These are phyloP conservation scores for Neoniphon sammara DNA, from an alignment of 2,797 vertebrate species.

Conservation along the genomic window DNA sequence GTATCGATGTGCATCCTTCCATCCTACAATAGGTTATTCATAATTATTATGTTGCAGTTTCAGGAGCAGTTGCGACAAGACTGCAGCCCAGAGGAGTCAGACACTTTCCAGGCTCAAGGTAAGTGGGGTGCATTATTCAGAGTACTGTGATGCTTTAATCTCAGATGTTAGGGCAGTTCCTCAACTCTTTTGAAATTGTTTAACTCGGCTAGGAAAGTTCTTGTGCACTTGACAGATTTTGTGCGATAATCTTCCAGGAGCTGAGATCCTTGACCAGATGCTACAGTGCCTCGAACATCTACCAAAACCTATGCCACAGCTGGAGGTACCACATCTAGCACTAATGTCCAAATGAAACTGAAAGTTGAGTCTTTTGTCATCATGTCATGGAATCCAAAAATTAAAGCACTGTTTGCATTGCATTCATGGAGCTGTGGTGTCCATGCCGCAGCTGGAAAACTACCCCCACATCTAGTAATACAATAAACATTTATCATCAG, in stretches of 20 bases:
- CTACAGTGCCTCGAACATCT: slow-evolving; percentile 87
- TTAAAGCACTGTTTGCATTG: no score
- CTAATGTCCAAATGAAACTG: neutral
- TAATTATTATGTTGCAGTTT: slow-evolving; percentile 68
- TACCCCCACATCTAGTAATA: no score
- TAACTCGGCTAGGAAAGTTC: neutral
- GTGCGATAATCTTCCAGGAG: slow-evolving; percentile 67
- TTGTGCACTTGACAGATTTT: slow-evolving; percentile 2
- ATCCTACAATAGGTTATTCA: neutral
- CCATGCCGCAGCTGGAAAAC: no score
- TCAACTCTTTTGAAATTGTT: neutral
- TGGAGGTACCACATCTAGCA: slow-evolving; percentile 79
- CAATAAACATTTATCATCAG: no score
- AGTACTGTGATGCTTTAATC: neutral
- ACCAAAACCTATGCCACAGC: slow-evolving; percentile 84
- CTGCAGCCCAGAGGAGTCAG: slow-evolving; percentile 82
- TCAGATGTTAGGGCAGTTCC: neutral
- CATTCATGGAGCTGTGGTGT: no score
- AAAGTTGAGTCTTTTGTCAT: neutral
- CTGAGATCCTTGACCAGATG: slow-evolving; percentile 86
- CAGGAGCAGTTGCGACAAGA: slow-evolving; percentile 83
- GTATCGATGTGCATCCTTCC: neutral
- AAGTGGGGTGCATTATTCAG: slow-evolving; percentile 7
- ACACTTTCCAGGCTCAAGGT: slow-evolving; percentile 85
- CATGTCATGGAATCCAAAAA: neutral